phyloP scores from a whole-genome alignment of 2,888 invertebrate genomes.

The Patella ulyssiponensis region DNA sequence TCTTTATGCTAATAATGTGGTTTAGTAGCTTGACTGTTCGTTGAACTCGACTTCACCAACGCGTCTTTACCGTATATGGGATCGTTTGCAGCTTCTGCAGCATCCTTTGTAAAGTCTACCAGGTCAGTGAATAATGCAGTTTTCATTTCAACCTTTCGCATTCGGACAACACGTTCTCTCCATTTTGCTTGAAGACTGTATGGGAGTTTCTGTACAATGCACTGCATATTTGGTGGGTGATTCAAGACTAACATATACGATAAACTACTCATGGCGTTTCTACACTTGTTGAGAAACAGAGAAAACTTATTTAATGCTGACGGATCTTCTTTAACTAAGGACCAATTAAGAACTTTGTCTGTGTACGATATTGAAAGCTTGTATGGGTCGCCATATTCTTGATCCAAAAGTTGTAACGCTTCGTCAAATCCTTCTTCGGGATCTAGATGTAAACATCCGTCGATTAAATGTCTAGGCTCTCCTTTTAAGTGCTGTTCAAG shows the following conservation, averaged over 20 bases:
- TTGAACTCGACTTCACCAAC: no score
- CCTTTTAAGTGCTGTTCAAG: slow-evolving; percentile 19
- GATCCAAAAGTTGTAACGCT: background rate
- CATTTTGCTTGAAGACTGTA: background rate
- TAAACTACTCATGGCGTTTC: background rate
- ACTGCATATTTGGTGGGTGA: slow-evolving; percentile 17
- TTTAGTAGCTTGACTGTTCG: no score
- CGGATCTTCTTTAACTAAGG: background rate
- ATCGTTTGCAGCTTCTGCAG: background rate
- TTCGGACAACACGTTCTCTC: background rate
- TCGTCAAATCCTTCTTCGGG: background rate
- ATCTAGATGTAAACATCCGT: slow-evolving; percentile 10
- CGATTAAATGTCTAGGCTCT: slow-evolving; percentile 14
- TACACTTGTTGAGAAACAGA: background rate
- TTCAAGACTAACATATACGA: background rate
- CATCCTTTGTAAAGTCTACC: background rate
- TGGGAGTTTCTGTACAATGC: background rate
- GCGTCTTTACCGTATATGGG: background rate
- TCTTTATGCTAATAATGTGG: no score
- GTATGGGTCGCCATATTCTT: slow-evolving; percentile 16
- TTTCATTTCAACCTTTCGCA: background rate
- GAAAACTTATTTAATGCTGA: background rate
- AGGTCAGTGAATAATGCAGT: background rate
- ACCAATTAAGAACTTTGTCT: background rate
- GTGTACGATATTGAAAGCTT: slow-evolving; percentile 3